Evolutionary conservation across 2,113 vertebrate species (phyloP), one percentile per base, ranked within the genome.

Genomic region (Coptodon rendalli): DNA sequence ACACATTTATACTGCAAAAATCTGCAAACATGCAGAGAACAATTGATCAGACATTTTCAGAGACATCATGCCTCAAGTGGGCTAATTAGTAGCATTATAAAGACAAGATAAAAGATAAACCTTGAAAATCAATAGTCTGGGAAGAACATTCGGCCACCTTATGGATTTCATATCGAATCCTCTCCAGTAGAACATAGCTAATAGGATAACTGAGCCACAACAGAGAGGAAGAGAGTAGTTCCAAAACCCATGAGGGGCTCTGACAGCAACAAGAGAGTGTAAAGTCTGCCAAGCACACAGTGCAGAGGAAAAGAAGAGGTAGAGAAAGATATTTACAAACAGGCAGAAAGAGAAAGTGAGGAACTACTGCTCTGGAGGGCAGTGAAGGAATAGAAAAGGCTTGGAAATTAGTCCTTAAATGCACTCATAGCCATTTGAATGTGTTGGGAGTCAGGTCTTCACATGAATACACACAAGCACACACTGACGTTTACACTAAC

Each of bases 151-250:
- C 80, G 85, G 82, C 86, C 86, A 92, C 91, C 85, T 90, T 92
- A 93, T 93, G 73, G 91, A 94, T 94, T 92, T 92, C 81, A 93
- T 92, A 93, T 94, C 68, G 81, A 90, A 89, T 91, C 57, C 52
- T 89, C 81, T 90, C 76, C 48, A 81, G 31, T 36, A 82, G 81
- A 81, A 50, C 89, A 89, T 86, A 93, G 86, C 92, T 92, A 90
- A 92, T 86, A 90, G 84, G 91, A 88, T 90, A 89, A 93, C 83
- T 90, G 78, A 86, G 87, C 80, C 7, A 52, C 78, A 86, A 83
- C 66, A 81, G 24, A 66, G 40, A 56, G 93, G 83, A 91, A 84
- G 81, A 89, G 66, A 89, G 71, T 7, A 29, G 82, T 85, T 88
- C 80, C 81, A 84, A 89, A 90, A 88, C 61, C 61, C 53, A 91